These are phyloP conservation scores for Zosterops pallidus DNA, from an alignment of 2,113 vertebrate genomes.

Conservation along the genomic window DNA sequence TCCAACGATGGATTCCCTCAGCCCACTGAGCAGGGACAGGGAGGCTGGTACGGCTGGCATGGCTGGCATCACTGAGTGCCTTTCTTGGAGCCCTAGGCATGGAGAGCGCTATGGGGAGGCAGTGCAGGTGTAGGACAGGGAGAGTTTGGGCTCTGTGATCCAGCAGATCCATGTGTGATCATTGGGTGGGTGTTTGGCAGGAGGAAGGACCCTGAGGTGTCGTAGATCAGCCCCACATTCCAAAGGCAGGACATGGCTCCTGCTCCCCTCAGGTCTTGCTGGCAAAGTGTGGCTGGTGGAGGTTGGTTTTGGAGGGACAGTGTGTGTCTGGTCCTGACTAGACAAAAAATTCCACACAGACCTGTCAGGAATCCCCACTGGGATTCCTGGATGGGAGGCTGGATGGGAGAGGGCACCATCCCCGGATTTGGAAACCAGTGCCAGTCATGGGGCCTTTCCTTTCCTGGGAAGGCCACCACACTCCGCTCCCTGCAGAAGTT, in stretches of 20 bases:
- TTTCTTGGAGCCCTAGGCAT: neutral
- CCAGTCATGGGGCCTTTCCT: neutral
- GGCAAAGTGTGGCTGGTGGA: neutral
- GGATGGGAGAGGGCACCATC: neutral
- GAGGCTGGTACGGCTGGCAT: neutral
- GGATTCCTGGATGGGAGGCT: neutral
- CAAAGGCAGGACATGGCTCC: neutral
- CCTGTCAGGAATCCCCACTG: neutral
- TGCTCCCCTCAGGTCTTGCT: neutral
- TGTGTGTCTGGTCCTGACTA: neutral
- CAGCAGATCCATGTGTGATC: neutral
- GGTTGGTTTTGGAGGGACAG: neutral
- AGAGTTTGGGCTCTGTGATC: neutral
- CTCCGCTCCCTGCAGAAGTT: neutral
- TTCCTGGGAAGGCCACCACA: neutral
- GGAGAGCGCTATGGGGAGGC: neutral
- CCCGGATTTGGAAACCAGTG: neutral
- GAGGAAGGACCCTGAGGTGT: neutral
- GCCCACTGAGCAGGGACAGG: neutral
- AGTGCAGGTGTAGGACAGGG: neutral
- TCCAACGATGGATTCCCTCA: neutral
- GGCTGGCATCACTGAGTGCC: neutral
- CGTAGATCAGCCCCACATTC: accelerated
- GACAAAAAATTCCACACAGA: neutral
- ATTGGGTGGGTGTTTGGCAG: neutral